Evolutionary conservation across 1,140 invertebrate species (phyloP).

Genomic region (Drosophila prosaltans): DNA sequence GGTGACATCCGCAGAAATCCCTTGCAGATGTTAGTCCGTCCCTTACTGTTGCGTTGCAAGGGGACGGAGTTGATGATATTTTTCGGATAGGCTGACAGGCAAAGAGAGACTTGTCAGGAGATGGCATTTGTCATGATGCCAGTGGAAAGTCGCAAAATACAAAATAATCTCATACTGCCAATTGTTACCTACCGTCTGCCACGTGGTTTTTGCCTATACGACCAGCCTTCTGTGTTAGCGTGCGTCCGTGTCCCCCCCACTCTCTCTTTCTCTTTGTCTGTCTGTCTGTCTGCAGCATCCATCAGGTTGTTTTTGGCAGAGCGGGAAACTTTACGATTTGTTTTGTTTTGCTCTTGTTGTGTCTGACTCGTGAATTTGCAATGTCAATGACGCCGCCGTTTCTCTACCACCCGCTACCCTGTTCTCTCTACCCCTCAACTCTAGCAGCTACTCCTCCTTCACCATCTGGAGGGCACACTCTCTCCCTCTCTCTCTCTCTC

Average conservation of each 20-base stretch:
- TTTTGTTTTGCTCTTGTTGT: conserved; percentile 63
- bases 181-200: conserved; percentile 23
- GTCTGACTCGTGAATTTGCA: conserved; percentile 65
- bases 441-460: conserved; percentile 7
- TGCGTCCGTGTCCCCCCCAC: neutral
- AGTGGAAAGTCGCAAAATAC: too few species aligned
- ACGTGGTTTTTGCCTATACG: conserved; percentile 31
- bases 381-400: conserved; percentile 73
- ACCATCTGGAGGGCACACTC: neutral
- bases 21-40: too few species aligned
- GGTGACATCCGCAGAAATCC: too few species aligned
- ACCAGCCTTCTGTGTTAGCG: too few species aligned
- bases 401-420: conserved; percentile 13
- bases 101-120: too few species aligned
- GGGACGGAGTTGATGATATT: too few species aligned
- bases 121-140: too few species aligned
- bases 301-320: conserved; percentile 45
- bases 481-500: neutral
- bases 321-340: conserved; percentile 67
- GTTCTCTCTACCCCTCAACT: conserved; percentile 4
- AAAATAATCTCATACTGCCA: too few species aligned
- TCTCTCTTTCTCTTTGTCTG: conserved; percentile 8
- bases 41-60: too few species aligned
- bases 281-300: conserved; percentile 52
- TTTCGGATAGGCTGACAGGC: too few species aligned